A percentile compares a stretch with the other conserved stretches of the same genome.
phyloP scores from a whole-genome alignment of 2,797 vertebrate genomes.

The Molossus alvarezi region DNA sequence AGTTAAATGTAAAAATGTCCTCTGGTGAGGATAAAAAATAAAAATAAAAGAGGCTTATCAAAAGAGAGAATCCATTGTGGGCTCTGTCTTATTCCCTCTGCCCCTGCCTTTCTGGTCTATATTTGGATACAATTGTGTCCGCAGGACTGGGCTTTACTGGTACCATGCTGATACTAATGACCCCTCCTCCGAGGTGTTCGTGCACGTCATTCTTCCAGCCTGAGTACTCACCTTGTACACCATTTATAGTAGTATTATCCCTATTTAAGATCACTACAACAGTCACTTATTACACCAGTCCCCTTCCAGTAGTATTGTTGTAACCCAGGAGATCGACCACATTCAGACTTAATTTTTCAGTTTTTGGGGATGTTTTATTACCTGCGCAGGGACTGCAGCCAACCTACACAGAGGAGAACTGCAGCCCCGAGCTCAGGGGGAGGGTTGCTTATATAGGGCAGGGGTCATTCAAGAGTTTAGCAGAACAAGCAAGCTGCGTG shows the following conservation, averaged over 20 bases:
- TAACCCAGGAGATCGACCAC: too few species aligned
- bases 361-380: too few species aligned
- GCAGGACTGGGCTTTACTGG: neutral
- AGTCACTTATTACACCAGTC: neutral
- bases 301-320: neutral
- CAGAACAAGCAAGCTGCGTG: too few species aligned
- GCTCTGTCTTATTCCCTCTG: neutral
- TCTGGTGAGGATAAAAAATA: too few species aligned
- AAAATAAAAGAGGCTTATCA: constrained; percentile 11
- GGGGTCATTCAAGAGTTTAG: too few species aligned
- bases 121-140: neutral
- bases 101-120: neutral
- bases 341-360: too few species aligned
- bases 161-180: neutral
- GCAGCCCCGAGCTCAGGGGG: too few species aligned
- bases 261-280: neutral
- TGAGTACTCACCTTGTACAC: neutral
- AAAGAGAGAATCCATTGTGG: neutral
- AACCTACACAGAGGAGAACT: too few species aligned
- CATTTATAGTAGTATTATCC: neutral
- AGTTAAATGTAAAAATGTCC: too few species aligned
- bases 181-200: neutral
- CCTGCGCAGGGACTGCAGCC: too few species aligned
- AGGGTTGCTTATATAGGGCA: too few species aligned
- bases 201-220: neutral